These are phyloP conservation scores for Chascanopsetta lugubris DNA, from an alignment of 2,113 vertebrate species.

Conservation along the genomic window DNA sequence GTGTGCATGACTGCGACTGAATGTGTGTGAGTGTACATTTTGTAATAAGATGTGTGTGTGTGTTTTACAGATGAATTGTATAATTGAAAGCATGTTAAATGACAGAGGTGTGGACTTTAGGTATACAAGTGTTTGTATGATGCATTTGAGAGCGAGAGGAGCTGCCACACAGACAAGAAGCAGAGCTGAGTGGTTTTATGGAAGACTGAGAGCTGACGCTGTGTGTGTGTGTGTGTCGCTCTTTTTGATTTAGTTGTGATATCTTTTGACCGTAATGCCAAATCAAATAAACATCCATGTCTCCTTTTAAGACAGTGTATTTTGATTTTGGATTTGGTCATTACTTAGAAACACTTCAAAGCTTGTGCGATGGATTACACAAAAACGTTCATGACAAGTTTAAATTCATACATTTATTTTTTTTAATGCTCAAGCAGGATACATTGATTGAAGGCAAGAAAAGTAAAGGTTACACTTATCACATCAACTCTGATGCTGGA, in stretches of 20 bases:
- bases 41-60: conserved; percentile 54
- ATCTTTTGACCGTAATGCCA: conserved; percentile 65
- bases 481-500: neutral
- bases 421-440: conserved; percentile 40
- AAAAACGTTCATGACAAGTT: neutral
- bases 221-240: conserved; percentile 44
- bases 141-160: conserved; percentile 17
- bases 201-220: conserved; percentile 31
- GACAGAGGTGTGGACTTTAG: conserved; percentile 19
- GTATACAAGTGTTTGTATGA: conserved; percentile 22
- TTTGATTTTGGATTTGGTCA: neutral
- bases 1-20: conserved; percentile 53
- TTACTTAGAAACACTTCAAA: too few species aligned
- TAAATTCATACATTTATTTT: conserved; percentile 54
- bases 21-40: conserved; percentile 49
- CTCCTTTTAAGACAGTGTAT: neutral
- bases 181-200: conserved; percentile 39
- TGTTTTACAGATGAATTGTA: conserved; percentile 67
- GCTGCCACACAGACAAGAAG: conserved; percentile 31
- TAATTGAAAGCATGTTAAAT: conserved; percentile 54
- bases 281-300: conserved; percentile 72
- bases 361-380: neutral
- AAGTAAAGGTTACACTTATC: conserved; percentile 8
- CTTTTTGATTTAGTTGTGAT: conserved; percentile 63
- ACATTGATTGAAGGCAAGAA: conserved; percentile 31